Conservation (phyloP, 92 coral and sea anemone species). For the Isaurus tuberculatus region DNA sequence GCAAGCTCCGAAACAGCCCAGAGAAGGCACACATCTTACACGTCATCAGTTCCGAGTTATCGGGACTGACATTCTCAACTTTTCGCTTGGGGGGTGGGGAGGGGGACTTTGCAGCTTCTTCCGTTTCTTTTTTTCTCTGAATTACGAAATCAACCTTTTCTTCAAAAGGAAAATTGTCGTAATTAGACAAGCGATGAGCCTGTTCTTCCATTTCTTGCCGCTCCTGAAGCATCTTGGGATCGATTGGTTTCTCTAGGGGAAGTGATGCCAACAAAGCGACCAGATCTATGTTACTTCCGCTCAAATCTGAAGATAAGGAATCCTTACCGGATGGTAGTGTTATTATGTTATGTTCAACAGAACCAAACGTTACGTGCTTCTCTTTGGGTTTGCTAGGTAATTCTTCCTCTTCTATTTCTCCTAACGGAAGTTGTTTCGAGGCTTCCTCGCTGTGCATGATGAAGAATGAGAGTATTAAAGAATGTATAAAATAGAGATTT, state of each 20-base stretch:
- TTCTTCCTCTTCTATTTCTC: constrained; percentile 33
- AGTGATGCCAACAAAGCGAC: constrained; percentile 79
- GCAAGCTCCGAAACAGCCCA: constrained; percentile 48
- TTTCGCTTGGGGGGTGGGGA: constrained; percentile 20
- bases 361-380: constrained; percentile 83
- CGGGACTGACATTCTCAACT: not conserved
- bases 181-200: constrained; percentile 79
- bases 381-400: constrained; percentile 61
- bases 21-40: constrained; percentile 50
- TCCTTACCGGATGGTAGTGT: constrained; percentile 29
- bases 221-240: constrained; percentile 56
- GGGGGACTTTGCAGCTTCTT: constrained; percentile 36
- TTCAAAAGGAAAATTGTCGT: constrained; percentile 75
- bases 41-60: constrained; percentile 8
- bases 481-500: too few species aligned
- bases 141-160: constrained; percentile 70
- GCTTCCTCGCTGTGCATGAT: not conserved
- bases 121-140: constrained; percentile 50
- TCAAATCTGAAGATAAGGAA: constrained; percentile 39
- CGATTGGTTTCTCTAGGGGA: constrained; percentile 70
- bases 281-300: constrained; percentile 73
- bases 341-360: constrained; percentile 56
- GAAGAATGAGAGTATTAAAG: not conserved
- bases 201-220: constrained; percentile 67
- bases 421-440: constrained; percentile 23